Conservation (phyloP, 2,888 invertebrate species). For the Sericinus montela region DNA sequence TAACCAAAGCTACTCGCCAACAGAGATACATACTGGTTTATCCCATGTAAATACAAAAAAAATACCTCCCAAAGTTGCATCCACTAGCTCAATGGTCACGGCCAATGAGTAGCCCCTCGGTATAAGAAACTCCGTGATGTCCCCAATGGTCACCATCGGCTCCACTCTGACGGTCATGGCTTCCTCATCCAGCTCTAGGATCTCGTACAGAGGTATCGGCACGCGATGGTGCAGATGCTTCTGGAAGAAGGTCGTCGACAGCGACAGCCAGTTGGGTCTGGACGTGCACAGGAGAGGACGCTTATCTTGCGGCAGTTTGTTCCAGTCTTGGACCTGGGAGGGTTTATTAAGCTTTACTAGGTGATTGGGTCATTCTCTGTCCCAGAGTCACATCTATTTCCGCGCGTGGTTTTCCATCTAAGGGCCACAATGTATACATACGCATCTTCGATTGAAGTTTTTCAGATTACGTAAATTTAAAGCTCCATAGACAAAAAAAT, state of each 20-base stretch:
- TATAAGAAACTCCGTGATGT: slow-evolving; percentile 81
- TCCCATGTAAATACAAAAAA: slow-evolving; percentile 3
- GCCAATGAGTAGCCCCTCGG: slow-evolving; percentile 83
- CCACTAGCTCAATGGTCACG: slow-evolving; percentile 83
- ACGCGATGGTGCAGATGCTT: slow-evolving; percentile 82
- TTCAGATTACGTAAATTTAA: too few relatives aligned
- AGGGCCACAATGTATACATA: too few relatives aligned
- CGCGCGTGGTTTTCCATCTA: too few relatives aligned
- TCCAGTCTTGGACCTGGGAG: slow-evolving; percentile 73
- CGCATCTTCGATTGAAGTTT: too few relatives aligned
- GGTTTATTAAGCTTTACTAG: too few relatives aligned
- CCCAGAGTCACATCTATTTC: too few relatives aligned
- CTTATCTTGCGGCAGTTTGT: slow-evolving; percentile 56
- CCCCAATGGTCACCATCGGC: slow-evolving; percentile 83
- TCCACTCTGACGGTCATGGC: slow-evolving; percentile 81
- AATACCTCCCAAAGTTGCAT: slow-evolving; percentile 82
- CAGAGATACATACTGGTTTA: too few relatives aligned
- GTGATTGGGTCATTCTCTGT: too few relatives aligned
- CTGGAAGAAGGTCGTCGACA: slow-evolving; percentile 83
- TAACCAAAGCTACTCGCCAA: too few relatives aligned
- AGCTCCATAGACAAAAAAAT: too few relatives aligned
- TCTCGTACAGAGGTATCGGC: slow-evolving; percentile 81
- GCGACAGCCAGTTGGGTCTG: slow-evolving; percentile 84
- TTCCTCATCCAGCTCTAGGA: slow-evolving; percentile 78
- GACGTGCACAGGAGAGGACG: slow-evolving; percentile 82